phyloP scores from a whole-genome alignment of 2,888 invertebrate genomes.

The Dryococelus australis region DNA sequence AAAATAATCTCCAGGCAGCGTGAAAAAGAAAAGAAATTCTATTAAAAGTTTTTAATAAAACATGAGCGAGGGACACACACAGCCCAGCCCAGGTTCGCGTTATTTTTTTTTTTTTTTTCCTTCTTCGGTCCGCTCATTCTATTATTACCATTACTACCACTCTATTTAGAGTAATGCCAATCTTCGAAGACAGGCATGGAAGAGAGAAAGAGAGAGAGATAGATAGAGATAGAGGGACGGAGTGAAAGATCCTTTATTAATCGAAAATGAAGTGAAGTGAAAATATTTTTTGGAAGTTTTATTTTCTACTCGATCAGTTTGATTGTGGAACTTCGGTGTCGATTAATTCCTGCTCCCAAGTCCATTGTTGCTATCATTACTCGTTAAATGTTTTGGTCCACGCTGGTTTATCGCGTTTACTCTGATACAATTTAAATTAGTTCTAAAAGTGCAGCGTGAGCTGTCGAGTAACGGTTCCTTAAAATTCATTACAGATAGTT shows the following conservation, averaged over 20 bases:
- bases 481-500: too few species aligned
- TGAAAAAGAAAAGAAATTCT: slow-evolving; percentile 31
- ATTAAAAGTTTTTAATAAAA: slow-evolving; percentile 34
- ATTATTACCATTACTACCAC: slow-evolving; percentile 11
- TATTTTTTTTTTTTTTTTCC: background rate
- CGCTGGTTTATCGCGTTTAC: background rate
- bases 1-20: slow-evolving; percentile 28
- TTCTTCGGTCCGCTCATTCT: background rate
- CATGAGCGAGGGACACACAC: slow-evolving; percentile 9
- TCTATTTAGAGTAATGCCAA: slow-evolving; percentile 16
- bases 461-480: too few species aligned
- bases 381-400: background rate
- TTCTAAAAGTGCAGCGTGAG: background rate
- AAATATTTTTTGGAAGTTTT: background rate
- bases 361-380: background rate
- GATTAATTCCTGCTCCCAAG: background rate
- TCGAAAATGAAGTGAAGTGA: slow-evolving; percentile 16
- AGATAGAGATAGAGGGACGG: too few species aligned
- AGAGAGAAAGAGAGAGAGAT: too few species aligned
- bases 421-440: background rate
- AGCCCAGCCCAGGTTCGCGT: background rate
- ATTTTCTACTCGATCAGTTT: slow-evolving; percentile 7
- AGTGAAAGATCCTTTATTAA: background rate
- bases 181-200: background rate
- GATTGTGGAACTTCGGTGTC: background rate